These are phyloP conservation scores for Phainopepla nitens DNA, from an alignment of 2,113 vertebrate genomes.

Conservation along the genomic window DNA sequence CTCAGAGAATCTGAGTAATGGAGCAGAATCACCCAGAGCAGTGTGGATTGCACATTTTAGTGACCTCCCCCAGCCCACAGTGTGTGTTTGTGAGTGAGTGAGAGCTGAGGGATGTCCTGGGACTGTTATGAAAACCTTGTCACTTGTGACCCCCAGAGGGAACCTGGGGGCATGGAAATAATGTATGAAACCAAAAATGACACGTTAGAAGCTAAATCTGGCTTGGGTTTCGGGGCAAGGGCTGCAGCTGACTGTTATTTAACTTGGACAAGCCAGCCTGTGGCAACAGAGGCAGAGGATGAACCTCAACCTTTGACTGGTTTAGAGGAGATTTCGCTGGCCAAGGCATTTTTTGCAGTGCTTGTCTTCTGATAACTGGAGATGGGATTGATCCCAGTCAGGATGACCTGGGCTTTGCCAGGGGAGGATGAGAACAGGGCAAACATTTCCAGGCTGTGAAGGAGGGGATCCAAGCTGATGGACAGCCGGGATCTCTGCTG, in stretches of 20 bases:
- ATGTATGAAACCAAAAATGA: background rate
- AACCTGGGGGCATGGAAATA: background rate
- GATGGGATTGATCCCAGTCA: background rate
- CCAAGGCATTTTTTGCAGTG: background rate
- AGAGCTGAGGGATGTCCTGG: background rate
- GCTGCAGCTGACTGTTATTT: conserved; percentile 1
- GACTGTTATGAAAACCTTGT: background rate
- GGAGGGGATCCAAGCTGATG: background rate
- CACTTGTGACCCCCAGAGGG: background rate
- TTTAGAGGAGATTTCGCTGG: background rate
- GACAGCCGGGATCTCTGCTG: background rate
- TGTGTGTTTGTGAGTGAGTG: background rate
- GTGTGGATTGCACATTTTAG: background rate
- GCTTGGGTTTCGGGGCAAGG: background rate
- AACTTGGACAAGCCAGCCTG: background rate
- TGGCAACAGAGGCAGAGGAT: background rate
- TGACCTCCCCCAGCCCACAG: background rate
- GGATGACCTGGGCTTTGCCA: background rate
- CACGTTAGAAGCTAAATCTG: background rate
- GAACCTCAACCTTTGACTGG: conserved; percentile 2
- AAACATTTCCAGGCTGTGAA: background rate
- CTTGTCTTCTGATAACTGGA: conserved; percentile 2
- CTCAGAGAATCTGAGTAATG: background rate
- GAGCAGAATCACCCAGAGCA: background rate
- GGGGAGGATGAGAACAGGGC: background rate